Evolutionary conservation across 2,797 vertebrate genomes (phyloP), one percentile per base, ranked within the genome.

Genomic region (Nasua narica): DNA sequence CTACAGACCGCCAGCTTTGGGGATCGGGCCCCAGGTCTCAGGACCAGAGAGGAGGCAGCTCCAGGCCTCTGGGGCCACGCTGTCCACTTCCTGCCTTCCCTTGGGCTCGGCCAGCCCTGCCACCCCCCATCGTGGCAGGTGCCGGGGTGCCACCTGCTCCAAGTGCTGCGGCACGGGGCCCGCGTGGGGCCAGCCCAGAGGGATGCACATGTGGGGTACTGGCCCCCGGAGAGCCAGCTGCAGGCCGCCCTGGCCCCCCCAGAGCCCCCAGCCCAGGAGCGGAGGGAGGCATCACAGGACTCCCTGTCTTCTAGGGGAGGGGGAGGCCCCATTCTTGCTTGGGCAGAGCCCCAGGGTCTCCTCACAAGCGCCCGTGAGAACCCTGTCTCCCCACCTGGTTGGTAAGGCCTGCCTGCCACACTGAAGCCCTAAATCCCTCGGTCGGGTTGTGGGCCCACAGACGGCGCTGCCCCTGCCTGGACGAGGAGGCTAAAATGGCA

Each of bases 61-160:
- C 10, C 0, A 1, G 32, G 7, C 19, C 52, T 11, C 8, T 15
- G 1, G 5, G 27, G 52, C 25, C 67, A 4, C 0, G 0, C 14
- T 4, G 1, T 5, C 62, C 8, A 0, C 21, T 40, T 79, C 88
- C 88, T n/a, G 40, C 27, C 65, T 37, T 27, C 16, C 10, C 6
- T 1, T n/a, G 35, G 65, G 29, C 12, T 81, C 48, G 25, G 78
- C 58, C 9, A 62, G 16, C 83, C 40, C 82, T n/a, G 21, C 32
- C 12, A 1, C 23, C 7, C 21, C 40, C 25, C 25, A 0, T 37
- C 40, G 43, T 1, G 27, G n/a, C 9, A 6, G 13, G 50, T 19
- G 2, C 40, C 16, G 8, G 37, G 37, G 2, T 6, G 18, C 29
- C 0, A 0, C 18, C 43, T n/a, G 50, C 37, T 5, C 40, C 43